phyloP scores from a whole-genome alignment of 2,113 vertebrate species.

The Gulo gulo region DNA sequence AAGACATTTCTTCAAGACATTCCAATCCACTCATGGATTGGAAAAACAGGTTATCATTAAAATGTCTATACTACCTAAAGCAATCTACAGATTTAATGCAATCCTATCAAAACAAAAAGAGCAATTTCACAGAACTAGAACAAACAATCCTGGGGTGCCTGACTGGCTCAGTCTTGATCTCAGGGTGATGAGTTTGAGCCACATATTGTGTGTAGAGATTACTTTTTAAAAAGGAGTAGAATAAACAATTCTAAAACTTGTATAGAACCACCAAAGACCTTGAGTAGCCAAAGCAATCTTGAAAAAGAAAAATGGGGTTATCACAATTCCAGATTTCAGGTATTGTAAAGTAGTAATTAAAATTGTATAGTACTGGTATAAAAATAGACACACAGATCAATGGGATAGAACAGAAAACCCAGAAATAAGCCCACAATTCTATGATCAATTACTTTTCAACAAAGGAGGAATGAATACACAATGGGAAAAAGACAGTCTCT shows the following conservation, averaged over 20 bases:
- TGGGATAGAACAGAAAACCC: neutral
- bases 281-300: neutral
- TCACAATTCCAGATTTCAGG: neutral
- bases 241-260: neutral
- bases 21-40: neutral
- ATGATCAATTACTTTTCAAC: neutral
- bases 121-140: neutral
- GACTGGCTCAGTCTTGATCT: neutral
- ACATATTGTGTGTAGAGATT: neutral
- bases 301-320: neutral
- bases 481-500: neutral
- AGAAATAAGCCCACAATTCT: neutral
- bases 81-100: neutral
- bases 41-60: neutral
- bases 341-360: neutral
- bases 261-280: neutral
- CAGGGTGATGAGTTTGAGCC: neutral
- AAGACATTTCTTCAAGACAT: neutral
- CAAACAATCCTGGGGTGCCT: neutral
- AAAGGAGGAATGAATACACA: neutral
- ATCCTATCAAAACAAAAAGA: neutral
- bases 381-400: neutral
- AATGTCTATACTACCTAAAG: neutral
- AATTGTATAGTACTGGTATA: neutral
- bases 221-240: neutral